Evolutionary conservation across 1,140 invertebrate genomes (phyloP).

Genomic region (Anadara kagoshimensis): DNA sequence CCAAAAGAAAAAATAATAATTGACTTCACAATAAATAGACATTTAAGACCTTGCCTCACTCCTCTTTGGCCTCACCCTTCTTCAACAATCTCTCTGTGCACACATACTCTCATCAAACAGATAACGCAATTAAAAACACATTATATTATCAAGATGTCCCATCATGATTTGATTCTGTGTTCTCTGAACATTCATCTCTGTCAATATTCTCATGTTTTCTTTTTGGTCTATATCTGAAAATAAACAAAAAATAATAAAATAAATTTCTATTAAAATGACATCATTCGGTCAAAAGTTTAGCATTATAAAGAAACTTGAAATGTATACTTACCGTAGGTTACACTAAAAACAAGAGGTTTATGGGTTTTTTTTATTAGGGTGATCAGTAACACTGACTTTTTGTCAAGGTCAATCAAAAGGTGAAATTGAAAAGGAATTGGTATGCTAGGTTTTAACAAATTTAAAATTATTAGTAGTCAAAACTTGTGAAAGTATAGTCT

Average conservation of each 20-base stretch:
- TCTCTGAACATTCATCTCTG: neutral
- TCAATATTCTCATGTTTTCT: slow-evolving; percentile 42
- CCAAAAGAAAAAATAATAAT: no score
- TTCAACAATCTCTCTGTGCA: no score
- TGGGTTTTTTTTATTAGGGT: neutral
- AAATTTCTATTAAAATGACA: neutral
- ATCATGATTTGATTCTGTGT: no score
- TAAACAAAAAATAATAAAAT: slow-evolving; percentile 6
- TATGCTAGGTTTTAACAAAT: neutral
- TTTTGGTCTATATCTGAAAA: slow-evolving; percentile 45
- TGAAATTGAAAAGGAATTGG: slow-evolving; percentile 3
- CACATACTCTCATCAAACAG: no score
- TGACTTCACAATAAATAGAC: no score
- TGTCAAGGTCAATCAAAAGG: neutral
- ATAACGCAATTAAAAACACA: no score
- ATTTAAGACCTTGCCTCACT: no score
- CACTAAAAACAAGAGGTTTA: neutral
- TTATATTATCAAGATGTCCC: no score
- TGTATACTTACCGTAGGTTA: neutral
- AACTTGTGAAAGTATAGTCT: no score
- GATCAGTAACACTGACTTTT: neutral
- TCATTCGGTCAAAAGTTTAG: neutral
- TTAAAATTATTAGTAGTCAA: neutral
- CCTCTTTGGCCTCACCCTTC: no score
- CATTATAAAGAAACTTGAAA: neutral